These are phyloP conservation scores for Gambelia wislizenii DNA, from an alignment of 2,797 vertebrate genomes.

Conservation along the genomic window DNA sequence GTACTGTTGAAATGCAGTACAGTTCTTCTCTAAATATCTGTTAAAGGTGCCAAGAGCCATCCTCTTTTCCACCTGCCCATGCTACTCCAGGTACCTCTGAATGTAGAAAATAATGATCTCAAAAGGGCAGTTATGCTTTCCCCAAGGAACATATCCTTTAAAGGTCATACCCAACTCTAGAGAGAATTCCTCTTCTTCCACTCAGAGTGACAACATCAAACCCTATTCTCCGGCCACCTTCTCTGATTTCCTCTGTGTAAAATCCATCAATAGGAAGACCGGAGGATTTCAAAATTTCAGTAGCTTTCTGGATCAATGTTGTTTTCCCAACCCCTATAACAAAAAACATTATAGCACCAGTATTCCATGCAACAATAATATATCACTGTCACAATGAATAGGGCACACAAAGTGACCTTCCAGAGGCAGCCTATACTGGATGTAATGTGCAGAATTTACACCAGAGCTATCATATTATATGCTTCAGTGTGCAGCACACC, in stretches of 20 bases:
- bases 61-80: neutral
- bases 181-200: constrained; percentile 88
- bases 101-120: constrained; percentile 11
- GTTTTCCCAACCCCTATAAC: constrained; percentile 94
- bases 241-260: constrained; percentile 95
- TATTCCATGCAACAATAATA: neutral
- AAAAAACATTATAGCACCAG: neutral
- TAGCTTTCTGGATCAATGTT: constrained; percentile 91
- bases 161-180: constrained; percentile 88
- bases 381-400: neutral
- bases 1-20: neutral
- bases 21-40: neutral
- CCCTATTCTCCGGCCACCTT: constrained; percentile 88
- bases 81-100: accelerated
- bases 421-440: neutral
- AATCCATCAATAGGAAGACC: constrained; percentile 87
- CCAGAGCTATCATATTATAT: neutral
- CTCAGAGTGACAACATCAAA: constrained; percentile 95
- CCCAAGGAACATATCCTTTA: neutral
- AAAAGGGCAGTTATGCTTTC: constrained; percentile 6
- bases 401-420: neutral
- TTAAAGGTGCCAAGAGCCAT: neutral
- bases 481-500: neutral
- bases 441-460: neutral
- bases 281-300: constrained; percentile 83